Conservation (phyloP, 2,888 invertebrate genomes). For the Chrysolina oricalcia region DNA sequence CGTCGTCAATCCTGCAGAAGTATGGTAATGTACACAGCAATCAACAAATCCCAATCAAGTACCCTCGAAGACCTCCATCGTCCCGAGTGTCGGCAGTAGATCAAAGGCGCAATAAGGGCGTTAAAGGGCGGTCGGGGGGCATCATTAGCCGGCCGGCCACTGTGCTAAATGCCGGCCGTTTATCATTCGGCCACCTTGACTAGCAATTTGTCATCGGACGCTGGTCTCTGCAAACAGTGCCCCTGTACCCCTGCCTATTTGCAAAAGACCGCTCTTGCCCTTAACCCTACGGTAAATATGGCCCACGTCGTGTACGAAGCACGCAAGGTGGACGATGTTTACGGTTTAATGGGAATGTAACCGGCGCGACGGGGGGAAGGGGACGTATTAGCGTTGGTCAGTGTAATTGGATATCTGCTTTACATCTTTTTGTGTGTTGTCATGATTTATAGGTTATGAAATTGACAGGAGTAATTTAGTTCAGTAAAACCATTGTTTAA, state of each 20-base stretch:
- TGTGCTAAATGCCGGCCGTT: conserved; percentile 69
- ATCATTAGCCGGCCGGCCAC: conserved; percentile 70
- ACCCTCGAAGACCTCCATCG: conserved; percentile 43
- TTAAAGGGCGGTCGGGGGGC: conserved; percentile 69
- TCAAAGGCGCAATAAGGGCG: conserved; percentile 72
- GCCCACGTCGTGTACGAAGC: conserved; percentile 42
- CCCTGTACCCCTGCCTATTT: conserved; percentile 23
- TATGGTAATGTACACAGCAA: conserved; percentile 32
- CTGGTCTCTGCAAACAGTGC: conserved; percentile 30
- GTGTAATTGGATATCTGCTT: conserved; percentile 35
- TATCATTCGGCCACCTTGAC: conserved; percentile 70
- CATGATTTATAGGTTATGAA: too few species aligned
- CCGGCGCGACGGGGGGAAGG: conserved; percentile 23
- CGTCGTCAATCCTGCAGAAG: background rate
- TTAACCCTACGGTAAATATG: conserved; percentile 50
- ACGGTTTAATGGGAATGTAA: conserved; percentile 50
- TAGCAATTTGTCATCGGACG: conserved; percentile 70
- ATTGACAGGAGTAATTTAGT: too few species aligned
- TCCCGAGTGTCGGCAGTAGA: conserved; percentile 69
- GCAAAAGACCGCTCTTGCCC: conserved; percentile 39
- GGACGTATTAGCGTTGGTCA: conserved; percentile 35
- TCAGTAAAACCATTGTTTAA: too few species aligned
- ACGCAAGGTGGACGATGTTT: conserved; percentile 42
- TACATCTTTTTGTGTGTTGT: background rate
- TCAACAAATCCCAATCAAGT: conserved; percentile 43